Conservation (phyloP, 2,888 invertebrate species). For the Aricia artaxerxes region DNA sequence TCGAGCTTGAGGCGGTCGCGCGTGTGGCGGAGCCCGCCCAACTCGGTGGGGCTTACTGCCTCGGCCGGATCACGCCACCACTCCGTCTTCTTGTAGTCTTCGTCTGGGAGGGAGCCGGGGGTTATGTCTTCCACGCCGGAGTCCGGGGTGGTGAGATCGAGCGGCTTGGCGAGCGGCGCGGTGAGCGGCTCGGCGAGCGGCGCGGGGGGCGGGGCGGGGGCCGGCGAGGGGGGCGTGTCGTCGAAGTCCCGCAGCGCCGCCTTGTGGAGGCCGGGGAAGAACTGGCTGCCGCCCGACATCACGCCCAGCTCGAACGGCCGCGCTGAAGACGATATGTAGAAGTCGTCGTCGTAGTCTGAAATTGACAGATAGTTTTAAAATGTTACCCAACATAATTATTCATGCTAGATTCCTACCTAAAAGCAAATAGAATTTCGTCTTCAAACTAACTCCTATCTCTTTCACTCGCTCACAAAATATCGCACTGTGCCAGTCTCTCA, state of each 20-base stretch:
- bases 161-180: constrained; percentile 49
- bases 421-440: too few relatives aligned
- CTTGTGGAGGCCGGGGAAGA: constrained; percentile 84
- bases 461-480: too few relatives aligned
- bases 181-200: constrained; percentile 65
- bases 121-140: constrained; percentile 83
- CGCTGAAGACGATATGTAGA: constrained; percentile 86
- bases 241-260: constrained; percentile 53
- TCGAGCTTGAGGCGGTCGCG: constrained; percentile 86
- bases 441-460: too few relatives aligned
- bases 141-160: constrained; percentile 81
- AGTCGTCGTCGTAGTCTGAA: constrained; percentile 83
- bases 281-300: constrained; percentile 82
- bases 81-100: constrained; percentile 57
- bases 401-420: too few relatives aligned
- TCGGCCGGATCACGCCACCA: constrained; percentile 65
- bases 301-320: constrained; percentile 85
- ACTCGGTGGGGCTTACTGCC: constrained; percentile 68
- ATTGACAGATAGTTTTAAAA: too few relatives aligned
- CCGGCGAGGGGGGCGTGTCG: constrained; percentile 49
- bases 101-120: constrained; percentile 69
- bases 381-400: too few relatives aligned
- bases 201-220: constrained; percentile 44
- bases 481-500: too few relatives aligned
- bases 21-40: constrained; percentile 87